Percentiles rank a stretch among this genome's conserved stretches.
phyloP scores from a whole-genome alignment of 2,797 vertebrate genomes.

The Astyanax mexicanus region DNA sequence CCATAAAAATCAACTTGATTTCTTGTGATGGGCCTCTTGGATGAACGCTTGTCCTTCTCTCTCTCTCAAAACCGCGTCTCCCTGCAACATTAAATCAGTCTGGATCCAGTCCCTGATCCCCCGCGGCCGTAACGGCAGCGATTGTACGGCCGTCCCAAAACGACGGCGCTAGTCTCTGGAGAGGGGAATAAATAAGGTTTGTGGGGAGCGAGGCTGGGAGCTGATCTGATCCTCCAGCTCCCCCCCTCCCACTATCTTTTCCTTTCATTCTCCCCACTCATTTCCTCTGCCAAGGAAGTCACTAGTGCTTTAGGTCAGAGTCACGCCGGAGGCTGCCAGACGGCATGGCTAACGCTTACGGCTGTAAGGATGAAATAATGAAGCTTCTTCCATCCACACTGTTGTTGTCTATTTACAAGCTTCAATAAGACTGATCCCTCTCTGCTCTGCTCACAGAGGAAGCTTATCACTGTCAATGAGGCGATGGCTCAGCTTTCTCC shows the following conservation, averaged over 20 bases:
- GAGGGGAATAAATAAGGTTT: conserved; percentile 62
- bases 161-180: conserved; percentile 39
- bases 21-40: conserved; percentile 34
- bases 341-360: conserved; percentile 27
- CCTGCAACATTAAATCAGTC: conserved; percentile 46
- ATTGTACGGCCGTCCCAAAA: conserved; percentile 3
- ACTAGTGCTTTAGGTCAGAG: conserved; percentile 37
- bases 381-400: conserved; percentile 24
- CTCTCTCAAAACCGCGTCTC: conserved; percentile 33
- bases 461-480: neutral
- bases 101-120: conserved; percentile 48
- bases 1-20: conserved; percentile 47
- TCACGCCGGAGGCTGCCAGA: conserved; percentile 40
- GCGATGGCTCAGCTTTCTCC: conserved; percentile 16
- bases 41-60: conserved; percentile 13
- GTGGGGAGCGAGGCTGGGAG: conserved; percentile 38
- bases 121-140: conserved; percentile 42
- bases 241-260: neutral
- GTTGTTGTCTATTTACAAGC: conserved; percentile 50
- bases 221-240: conserved; percentile 57
- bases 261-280: conserved; percentile 42
- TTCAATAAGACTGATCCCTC: conserved; percentile 33
- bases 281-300: conserved; percentile 39
- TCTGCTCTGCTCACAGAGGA: conserved; percentile 26
- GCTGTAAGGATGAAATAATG: conserved; percentile 46